Conservation (phyloP, 2,797 vertebrate species). For the Hippocampus kuda region DNA sequence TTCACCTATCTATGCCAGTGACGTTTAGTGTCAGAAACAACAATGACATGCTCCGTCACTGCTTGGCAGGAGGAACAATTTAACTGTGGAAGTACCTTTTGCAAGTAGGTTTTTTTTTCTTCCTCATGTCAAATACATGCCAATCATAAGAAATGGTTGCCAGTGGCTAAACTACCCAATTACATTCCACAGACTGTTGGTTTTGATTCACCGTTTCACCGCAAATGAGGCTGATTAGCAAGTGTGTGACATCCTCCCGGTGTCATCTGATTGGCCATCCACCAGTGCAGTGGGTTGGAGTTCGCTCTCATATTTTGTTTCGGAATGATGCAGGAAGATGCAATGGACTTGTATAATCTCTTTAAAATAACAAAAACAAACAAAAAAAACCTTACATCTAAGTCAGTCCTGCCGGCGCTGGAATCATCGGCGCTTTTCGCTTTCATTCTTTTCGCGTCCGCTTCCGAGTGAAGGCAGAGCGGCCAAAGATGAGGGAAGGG, state of each 20-base stretch:
- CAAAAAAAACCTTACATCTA: conserved; percentile 31
- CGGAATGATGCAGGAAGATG: conserved; percentile 62
- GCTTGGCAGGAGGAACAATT: not conserved
- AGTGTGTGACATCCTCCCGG: not conserved
- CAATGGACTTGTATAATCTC: conserved; percentile 25
- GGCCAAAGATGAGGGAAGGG: not conserved
- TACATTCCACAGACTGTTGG: not conserved
- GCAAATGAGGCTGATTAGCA: not conserved
- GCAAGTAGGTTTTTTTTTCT: not conserved
- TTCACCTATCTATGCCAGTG: not conserved
- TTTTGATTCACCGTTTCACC: not conserved
- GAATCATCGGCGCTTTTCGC: not conserved
- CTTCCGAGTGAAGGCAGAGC: conserved; percentile 10
- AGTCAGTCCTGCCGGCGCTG: not conserved
- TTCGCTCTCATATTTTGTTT: conserved; percentile 35
- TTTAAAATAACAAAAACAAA: not conserved
- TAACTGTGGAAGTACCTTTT: too few relatives aligned
- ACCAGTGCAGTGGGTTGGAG: too few relatives aligned
- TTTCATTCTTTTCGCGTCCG: not conserved
- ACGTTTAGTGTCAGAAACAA: not conserved
- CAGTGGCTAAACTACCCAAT: not conserved
- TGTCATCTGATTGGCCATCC: not conserved
- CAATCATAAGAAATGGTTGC: not conserved
- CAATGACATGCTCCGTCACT: not conserved
- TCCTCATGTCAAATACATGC: too few relatives aligned